A percentile compares a stretch with the other conserved stretches of the same genome.
Evolutionary conservation across 2,797 vertebrate genomes (phyloP).

Genomic region (Cheirogaleus major): DNA sequence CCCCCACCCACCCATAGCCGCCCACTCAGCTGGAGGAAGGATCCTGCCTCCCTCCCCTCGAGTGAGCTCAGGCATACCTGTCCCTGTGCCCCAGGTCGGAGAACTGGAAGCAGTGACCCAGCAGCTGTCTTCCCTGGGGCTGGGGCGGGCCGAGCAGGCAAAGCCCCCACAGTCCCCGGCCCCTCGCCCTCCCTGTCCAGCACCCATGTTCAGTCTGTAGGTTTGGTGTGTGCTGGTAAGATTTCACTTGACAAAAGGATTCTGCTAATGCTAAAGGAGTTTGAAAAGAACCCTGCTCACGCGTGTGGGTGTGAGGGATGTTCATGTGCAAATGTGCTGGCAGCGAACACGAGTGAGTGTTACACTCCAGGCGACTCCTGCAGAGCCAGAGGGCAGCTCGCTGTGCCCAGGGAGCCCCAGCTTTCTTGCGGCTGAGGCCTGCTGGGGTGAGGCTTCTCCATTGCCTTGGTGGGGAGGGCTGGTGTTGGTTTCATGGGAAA

Average conservation of each 20-base stretch:
- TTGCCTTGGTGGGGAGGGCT: background rate
- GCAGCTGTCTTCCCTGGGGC: background rate
- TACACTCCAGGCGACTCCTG: background rate
- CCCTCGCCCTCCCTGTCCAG: background rate
- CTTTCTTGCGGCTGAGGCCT: background rate
- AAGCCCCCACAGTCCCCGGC: background rate
- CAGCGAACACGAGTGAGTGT: accelerated
- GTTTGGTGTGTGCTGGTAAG: conserved; percentile 2
- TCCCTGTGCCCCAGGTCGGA: background rate
- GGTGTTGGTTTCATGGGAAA: conserved; percentile 80
- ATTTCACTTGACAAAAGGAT: background rate
- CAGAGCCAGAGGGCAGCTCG: background rate
- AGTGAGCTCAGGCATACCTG: background rate
- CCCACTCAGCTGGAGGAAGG: background rate
- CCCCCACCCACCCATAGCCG: background rate
- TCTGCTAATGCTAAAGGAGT: conserved; percentile 12
- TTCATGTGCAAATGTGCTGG: background rate
- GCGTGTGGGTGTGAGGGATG: background rate
- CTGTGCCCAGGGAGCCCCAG: background rate
- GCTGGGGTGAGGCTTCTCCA: background rate
- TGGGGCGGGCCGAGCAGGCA: background rate
- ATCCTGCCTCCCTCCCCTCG: background rate
- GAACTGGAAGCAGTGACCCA: background rate
- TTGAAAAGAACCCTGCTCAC: conserved; percentile 22
- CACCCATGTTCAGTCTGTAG: background rate